These are phyloP conservation scores for Zaprionus davidi DNA, from an alignment of 1,140 invertebrate genomes.

Conservation along the genomic window DNA sequence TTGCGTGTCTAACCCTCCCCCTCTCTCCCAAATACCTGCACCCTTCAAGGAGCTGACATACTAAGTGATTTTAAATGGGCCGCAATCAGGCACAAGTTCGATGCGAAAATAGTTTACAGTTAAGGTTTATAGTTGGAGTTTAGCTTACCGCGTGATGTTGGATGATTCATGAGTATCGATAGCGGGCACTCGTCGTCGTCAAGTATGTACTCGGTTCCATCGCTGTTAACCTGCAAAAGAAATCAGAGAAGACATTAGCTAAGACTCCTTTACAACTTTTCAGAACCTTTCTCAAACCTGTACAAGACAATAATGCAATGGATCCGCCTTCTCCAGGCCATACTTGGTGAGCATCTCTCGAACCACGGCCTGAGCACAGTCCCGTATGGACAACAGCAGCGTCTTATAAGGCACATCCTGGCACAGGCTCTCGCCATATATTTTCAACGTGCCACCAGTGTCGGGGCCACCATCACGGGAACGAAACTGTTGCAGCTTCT, in stretches of 20 bases:
- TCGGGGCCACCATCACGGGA: constrained; percentile 97
- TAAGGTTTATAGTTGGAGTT: not conserved
- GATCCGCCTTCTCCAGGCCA: constrained; percentile 94
- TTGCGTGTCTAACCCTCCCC: constrained; percentile 15
- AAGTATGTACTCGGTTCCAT: constrained; percentile 94
- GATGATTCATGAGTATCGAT: constrained; percentile 96
- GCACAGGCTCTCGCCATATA: constrained; percentile 98
- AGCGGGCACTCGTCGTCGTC: constrained; percentile 99
- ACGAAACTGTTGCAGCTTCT: constrained; percentile 97
- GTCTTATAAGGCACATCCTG: constrained; percentile 99
- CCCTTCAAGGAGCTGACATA: constrained; percentile 36
- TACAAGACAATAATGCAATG: constrained; percentile 96
- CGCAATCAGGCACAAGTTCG: constrained; percentile 46
- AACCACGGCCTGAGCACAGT: constrained; percentile 95
- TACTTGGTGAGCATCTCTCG: constrained; percentile 99
- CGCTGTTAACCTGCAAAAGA: constrained; percentile 88
- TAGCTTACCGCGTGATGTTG: constrained; percentile 92
- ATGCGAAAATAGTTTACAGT: not conserved
- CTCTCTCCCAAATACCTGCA: not conserved
- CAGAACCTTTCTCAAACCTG: constrained; percentile 88
- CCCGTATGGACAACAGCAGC: constrained; percentile 95
- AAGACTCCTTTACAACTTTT: not conserved
- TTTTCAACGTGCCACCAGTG: constrained; percentile 97
- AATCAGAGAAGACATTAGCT: not conserved
- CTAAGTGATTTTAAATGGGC: constrained; percentile 72